Evolutionary conservation across 2,888 invertebrate genomes (phyloP), one percentile per base, ranked within the genome.

Genomic region (Tiliacea citrago): DNA sequence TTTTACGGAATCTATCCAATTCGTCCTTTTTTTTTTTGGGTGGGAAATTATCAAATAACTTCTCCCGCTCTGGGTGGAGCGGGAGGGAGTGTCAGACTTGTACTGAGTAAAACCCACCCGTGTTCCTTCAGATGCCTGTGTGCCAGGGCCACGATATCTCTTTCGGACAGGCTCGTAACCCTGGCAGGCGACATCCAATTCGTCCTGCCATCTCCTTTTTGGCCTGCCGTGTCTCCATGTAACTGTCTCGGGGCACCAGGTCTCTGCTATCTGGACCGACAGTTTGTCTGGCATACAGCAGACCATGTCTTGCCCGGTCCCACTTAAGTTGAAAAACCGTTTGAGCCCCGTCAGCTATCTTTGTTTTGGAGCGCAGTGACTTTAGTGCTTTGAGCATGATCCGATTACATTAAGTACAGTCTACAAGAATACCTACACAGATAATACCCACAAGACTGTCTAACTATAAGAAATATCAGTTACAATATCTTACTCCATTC

Each of bases 401-500:
- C 8, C 49, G 21, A 51, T 24, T 39, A 60, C 35, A 60, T 35
- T 45, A 47, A 47, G 13, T 39, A 29, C 7, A 13, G n/a, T 16
- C 21, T 60, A n/a, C 5, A 51, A 21, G 13, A 49, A 10, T 57
- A 47, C 24, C 16, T 68, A 35, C 9, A 47, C 9, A 70, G 1
- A 24, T 39, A n/a, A 63, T 47, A 7, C 16, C 39, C 24, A 47
- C 47, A 75, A 55, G 29, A 39, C 35, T 70, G 35, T 42, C 51
- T 53, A 42, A 10, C 7, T 55, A 42, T 51, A 61, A 78, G 47
- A 79, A 73, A 74, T 57, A 67, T 53, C 63, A 79, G 39, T 35
- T 66, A 60, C 49, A 63, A 69, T 67, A 35, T 80, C 93, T 94
- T 90, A 97, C 97, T 97, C 97, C 53, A 93, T 95, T 92, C 97